Base-by-base conservation (phyloP, 1,140 invertebrate genomes). In the Rhagoletis zephyria region DNA sequence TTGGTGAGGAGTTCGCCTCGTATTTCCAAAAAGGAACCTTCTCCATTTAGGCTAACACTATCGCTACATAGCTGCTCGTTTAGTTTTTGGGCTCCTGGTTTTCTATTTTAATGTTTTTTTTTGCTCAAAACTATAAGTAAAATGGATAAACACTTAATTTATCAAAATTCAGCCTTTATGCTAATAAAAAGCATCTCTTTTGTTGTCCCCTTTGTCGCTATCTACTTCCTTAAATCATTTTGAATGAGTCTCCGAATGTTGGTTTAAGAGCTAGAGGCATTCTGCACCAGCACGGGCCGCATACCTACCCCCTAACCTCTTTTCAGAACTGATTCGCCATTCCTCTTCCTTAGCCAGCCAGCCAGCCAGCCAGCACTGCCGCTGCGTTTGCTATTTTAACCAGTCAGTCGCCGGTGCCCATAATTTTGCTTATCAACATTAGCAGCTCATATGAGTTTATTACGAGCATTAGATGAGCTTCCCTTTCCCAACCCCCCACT, bases 121-220 rank as follows among this genome's bases (percentile, higher is more conserved):
- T 30, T 40, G 6, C 5, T 45, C 19, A 81, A 81, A 81, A 81
- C 74, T 81, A 81, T 81, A 81, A 81, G 48, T 81, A 81, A 86
- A 86, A 86, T 63, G 85, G 85, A 86, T 86, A 86, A 86, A 86
- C 85, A 86, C 85, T 86, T 86, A 86, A 61, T 86, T 86, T 86
- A 86, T 86, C 85, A 86, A 86, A 86, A 86, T 63, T 86, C 40
- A 45, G 56, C n/a, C 59, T 61, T 86, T 86, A 86, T 86, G 85
- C 85, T 45, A 85, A 85, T 85, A 85, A 85, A 85, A 59, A 14
- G 81, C 51, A 51, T 85, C 59, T 19, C 74, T 30, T 3, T 19
- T 42, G 10, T 30, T 3, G 0, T 42, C 1, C 74, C 14, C 48
- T 5, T 81, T n/a, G 19, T 4, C 61, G n/a, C 74, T 30, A 59